phyloP scores from a whole-genome alignment of 2,113 vertebrate genomes.

The pig (Sus scrofa) region T2T-Sscrofa CM000830.6:8807501-8808000 shows the following conservation, averaged over 20 bases:
- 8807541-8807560: not conserved
- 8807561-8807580: not conserved
- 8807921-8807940: not conserved
- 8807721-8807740: not conserved
- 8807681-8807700: not conserved
- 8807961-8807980: not conserved
- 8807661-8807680: not conserved
- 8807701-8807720: not conserved
- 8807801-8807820: not conserved
- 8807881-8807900: slow-evolving; percentile 23
- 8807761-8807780: not conserved
- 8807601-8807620: not conserved
- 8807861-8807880: not conserved
- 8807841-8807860: not conserved
- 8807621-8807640: not conserved
- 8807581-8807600: not conserved
- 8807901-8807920: not conserved
- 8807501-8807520: not conserved
- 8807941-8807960: not conserved
- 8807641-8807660: not conserved
- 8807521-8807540: not conserved
- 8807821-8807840: not conserved
- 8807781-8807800: not conserved
- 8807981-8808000: not conserved
- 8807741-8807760: not conserved